These are phyloP conservation scores for Zaprionus kolodkinae DNA, from an alignment of 1,140 invertebrate species.

Conservation along the genomic window DNA sequence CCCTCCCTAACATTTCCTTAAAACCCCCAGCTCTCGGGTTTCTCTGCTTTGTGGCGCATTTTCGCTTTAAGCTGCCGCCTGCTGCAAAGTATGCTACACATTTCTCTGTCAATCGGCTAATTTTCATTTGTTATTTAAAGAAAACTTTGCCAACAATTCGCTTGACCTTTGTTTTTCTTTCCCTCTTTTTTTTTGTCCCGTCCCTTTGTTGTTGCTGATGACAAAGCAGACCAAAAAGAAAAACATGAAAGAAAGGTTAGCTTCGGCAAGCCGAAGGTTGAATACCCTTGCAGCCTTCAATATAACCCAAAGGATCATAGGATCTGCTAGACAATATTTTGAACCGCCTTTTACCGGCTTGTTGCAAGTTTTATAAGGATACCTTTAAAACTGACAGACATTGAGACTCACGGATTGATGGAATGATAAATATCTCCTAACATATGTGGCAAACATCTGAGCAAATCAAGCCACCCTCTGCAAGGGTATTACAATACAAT, in stretches of 20 bases:
- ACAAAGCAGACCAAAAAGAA: constrained; percentile 19
- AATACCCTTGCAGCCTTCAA: too few species aligned
- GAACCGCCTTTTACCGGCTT: too few species aligned
- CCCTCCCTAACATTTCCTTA: not conserved
- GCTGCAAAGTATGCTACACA: constrained; percentile 42
- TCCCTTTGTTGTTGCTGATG: constrained; percentile 24
- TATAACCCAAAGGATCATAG: too few species aligned
- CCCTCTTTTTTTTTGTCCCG: constrained; percentile 22
- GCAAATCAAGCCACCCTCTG: too few species aligned
- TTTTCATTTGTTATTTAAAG: constrained; percentile 76
- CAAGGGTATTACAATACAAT: not conserved
- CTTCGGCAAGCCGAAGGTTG: too few species aligned
- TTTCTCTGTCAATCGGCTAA: constrained; percentile 60
- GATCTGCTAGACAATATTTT: too few species aligned
- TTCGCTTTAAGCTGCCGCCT: constrained; percentile 26
- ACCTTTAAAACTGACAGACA: too few species aligned
- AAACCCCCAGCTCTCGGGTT: not conserved
- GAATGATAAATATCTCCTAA: too few species aligned
- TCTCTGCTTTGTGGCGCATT: constrained; percentile 24
- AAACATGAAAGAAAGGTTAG: not conserved
- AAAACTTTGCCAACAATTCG: constrained; percentile 31
- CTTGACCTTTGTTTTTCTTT: not conserved
- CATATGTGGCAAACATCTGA: too few species aligned
- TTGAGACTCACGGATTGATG: too few species aligned
- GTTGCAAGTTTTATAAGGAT: too few species aligned